Conservation (phyloP, 1,140 invertebrate species). For the Procambarus clarkii region DNA sequence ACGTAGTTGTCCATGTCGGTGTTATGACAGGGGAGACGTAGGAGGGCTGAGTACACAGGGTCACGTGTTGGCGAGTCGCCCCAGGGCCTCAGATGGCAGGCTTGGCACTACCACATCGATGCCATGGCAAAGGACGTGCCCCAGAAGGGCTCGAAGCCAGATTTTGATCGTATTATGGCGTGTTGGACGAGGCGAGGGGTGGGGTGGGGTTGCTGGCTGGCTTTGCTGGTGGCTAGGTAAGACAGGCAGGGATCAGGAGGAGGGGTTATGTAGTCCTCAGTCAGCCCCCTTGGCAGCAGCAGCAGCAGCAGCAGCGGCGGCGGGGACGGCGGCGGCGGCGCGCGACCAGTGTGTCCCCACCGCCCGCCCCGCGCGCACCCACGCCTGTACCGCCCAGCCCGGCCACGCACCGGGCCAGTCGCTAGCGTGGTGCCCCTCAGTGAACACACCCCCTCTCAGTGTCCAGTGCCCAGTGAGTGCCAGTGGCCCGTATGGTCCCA, state of each 20-base stretch:
- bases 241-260: background rate
- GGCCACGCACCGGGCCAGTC: slow-evolving; percentile 65
- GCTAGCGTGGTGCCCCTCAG: slow-evolving; percentile 67
- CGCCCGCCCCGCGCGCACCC: slow-evolving; percentile 65
- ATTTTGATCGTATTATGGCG: background rate
- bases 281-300: slow-evolving; percentile 49
- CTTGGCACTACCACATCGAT: background rate
- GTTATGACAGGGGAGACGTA: slow-evolving; percentile 34
- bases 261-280: slow-evolving; percentile 43
- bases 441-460: slow-evolving; percentile 60
- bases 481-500: slow-evolving; percentile 27
- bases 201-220: slow-evolving; percentile 6
- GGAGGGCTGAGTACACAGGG: background rate
- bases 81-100: background rate
- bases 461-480: slow-evolving; percentile 63
- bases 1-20: slow-evolving; percentile 36
- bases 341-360: slow-evolving; percentile 53
- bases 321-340: slow-evolving; percentile 40
- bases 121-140: background rate
- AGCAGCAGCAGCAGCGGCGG: slow-evolving; percentile 40
- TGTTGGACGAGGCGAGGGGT: slow-evolving; percentile 2
- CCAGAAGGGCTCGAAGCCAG: background rate
- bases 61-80: slow-evolving; percentile 14
- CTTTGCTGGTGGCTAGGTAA: slow-evolving; percentile 27
- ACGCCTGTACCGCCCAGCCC: slow-evolving; percentile 39